phyloP scores from a whole-genome alignment of 1,140 invertebrate species.

The Leptoteleia sp. region DNA sequence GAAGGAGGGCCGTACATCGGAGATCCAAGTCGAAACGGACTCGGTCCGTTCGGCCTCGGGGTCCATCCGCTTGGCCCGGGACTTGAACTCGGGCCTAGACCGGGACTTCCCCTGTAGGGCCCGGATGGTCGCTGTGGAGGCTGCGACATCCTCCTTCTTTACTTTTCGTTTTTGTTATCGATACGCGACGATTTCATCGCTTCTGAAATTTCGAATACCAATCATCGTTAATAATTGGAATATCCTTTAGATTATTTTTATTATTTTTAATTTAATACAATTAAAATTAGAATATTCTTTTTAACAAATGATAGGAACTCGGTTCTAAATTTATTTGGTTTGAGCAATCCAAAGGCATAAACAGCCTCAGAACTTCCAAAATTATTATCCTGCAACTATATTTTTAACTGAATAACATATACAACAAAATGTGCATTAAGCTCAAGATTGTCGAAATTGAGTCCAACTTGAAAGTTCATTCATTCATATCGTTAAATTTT shows the following conservation, averaged over 20 bases:
- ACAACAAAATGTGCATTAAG: constrained; percentile 37
- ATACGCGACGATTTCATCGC: constrained; percentile 69
- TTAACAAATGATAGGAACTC: too few relatives aligned
- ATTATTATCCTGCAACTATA: constrained; percentile 28
- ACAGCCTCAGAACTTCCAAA: background rate
- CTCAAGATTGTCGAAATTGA: constrained; percentile 38
- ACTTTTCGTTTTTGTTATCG: constrained; percentile 52
- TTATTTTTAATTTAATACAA: constrained; percentile 1
- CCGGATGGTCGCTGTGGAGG: constrained; percentile 81
- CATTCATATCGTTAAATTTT: constrained; percentile 51
- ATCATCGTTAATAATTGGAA: too few relatives aligned
- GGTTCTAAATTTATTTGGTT: constrained; percentile 2
- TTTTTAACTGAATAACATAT: constrained; percentile 44
- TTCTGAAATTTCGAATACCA: constrained; percentile 49
- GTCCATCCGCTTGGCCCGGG: constrained; percentile 67
- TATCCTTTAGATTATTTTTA: too few relatives aligned
- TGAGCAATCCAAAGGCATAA: constrained; percentile 5
- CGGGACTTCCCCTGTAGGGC: constrained; percentile 72
- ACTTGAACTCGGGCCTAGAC: constrained; percentile 69
- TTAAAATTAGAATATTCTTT: too few relatives aligned
- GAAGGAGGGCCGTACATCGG: constrained; percentile 68
- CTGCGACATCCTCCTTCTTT: constrained; percentile 74
- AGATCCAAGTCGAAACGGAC: constrained; percentile 69
- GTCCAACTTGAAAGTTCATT: constrained; percentile 54
- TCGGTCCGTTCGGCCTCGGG: constrained; percentile 68